A percentile compares a stretch with the other conserved stretches of the same genome.
Conservation (phyloP, 2,888 invertebrate species). For the Euplagia quadripunctaria region DNA sequence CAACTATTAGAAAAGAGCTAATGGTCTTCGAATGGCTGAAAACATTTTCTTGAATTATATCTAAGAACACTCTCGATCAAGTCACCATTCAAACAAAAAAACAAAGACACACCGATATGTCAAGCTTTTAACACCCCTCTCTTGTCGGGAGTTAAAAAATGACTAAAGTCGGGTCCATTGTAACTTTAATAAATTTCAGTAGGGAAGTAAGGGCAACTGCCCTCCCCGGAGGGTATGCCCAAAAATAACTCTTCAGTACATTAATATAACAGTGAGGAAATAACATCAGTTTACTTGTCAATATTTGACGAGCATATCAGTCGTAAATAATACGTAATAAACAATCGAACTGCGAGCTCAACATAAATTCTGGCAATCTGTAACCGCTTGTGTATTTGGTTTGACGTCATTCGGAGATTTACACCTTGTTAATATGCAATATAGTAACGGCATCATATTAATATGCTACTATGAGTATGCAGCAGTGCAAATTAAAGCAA, state of each 20-base stretch:
- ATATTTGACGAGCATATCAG: constrained; percentile 16
- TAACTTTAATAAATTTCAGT: not conserved
- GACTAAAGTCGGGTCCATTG: not conserved
- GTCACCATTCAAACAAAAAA: no score
- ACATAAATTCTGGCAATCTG: constrained; percentile 46
- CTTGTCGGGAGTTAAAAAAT: not conserved
- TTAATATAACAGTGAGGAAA: constrained; percentile 6
- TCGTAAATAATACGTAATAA: constrained; percentile 18
- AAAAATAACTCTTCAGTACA: not conserved
- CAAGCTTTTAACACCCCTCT: no score
- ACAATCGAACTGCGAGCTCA: constrained; percentile 12
- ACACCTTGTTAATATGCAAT: constrained; percentile 32
- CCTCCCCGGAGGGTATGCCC: not conserved
- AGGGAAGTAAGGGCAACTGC: not conserved
- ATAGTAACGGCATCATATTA: constrained; percentile 23
- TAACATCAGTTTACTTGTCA: constrained; percentile 13
- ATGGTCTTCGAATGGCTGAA: no score
- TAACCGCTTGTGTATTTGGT: constrained; percentile 46
- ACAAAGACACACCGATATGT: no score
- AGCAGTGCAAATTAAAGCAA: constrained; percentile 21
- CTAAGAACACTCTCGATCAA: no score
- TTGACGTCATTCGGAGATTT: constrained; percentile 52
- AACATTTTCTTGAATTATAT: no score
- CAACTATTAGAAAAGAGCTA: no score
- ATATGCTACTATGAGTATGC: constrained; percentile 22